phyloP scores from a whole-genome alignment of 2,888 invertebrate genomes.

The Melangyna quadrimaculata region DNA sequence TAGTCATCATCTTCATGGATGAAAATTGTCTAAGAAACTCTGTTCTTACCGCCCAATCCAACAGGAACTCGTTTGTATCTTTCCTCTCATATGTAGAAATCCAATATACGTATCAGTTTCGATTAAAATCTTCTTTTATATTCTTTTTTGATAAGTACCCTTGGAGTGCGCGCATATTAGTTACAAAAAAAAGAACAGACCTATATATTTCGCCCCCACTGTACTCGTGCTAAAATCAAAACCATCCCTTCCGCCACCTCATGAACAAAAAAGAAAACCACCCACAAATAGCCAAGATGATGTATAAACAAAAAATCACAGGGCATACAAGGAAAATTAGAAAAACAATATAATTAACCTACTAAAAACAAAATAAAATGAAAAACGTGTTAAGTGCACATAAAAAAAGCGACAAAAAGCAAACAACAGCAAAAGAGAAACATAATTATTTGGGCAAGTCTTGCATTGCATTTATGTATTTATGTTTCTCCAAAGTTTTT shows the following conservation, averaged over 20 bases:
- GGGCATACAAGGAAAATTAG: not conserved
- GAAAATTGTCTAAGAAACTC: too few species aligned
- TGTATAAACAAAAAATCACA: conserved; percentile 1
- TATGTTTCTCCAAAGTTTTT: conserved; percentile 34
- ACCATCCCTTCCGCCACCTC: not conserved
- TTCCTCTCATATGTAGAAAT: too few species aligned
- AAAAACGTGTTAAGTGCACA: conserved; percentile 5
- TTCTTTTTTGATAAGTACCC: too few species aligned
- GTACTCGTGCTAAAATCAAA: not conserved
- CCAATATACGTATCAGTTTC: too few species aligned
- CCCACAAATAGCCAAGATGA: not conserved
- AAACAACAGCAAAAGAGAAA: conserved; percentile 58
- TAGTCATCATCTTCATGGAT: too few species aligned
- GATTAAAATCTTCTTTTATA: too few species aligned
- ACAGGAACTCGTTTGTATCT: too few species aligned
- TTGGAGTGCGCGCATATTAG: not conserved
- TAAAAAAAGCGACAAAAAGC: conserved; percentile 61
- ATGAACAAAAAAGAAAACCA: not conserved
- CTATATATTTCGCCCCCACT: not conserved
- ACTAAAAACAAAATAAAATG: not conserved
- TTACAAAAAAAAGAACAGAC: not conserved
- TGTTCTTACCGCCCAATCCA: too few species aligned
- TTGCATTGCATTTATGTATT: not conserved
- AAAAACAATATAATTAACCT: not conserved
- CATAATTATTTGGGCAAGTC: conserved; percentile 17